Base-by-base conservation (phyloP, 2,888 invertebrate genomes). In the Allophyes oxyacanthae region DNA sequence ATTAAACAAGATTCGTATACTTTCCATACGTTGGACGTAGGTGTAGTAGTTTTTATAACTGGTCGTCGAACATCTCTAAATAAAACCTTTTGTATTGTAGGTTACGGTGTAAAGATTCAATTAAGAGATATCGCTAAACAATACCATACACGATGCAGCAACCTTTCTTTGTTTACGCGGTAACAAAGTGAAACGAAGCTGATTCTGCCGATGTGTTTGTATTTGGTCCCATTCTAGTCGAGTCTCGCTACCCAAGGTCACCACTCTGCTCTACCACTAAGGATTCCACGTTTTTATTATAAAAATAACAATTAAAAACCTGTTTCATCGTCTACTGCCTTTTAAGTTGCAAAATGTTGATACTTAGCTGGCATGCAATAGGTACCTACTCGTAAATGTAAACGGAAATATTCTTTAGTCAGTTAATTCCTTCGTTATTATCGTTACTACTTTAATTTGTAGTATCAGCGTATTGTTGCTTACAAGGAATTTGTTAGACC, bases 101-200 rank as follows among this genome's bases (percentile, higher is more conserved):
- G 85, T 84, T 86, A 83, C 82, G 74, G 77, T 83, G 79, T 85
- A 81, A 83, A 91, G 90, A 91, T 92, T 90, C 86, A 89, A 90
- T 91, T 90, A 86, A 76, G 75, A 84, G 91, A 92, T 91, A 91
- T 82, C 82, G 73, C 68, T 82, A 81, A 90, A 91, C 90, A 91
- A 90, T 88, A 85, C 86, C 80, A 84, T 81, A 82, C 79, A 80
- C 79, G 84, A 83, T 85, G 83, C 84, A 82, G 83, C 85, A 85
- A 85, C 79, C 80, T 85, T 85, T 86, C 88, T 89, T 90, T 90
- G 89, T 89, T 87, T 87, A 84, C 82, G 73, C 76, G 65, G 75
- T 73, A 77, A 82, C 83, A 82, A 79, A 80, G 82, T 81, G 82
- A 83, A 85, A 83, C 82, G 81, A 85, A 64, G 60, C 38, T 84